Conservation (phyloP, 2,797 vertebrate species). For the Alauda arvensis region DNA sequence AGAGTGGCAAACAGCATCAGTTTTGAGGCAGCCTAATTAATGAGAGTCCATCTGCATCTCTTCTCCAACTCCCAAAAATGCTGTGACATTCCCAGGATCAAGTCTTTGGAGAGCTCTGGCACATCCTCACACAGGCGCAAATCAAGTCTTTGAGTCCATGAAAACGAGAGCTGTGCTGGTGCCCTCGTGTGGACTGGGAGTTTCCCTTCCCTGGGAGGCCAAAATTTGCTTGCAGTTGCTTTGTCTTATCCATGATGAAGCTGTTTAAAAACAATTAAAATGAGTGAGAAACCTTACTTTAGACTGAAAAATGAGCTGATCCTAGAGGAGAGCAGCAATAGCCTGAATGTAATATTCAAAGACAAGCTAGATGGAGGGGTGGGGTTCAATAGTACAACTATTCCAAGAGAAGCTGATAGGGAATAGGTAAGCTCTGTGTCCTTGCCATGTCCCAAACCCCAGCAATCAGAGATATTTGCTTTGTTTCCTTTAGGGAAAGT, state of each 20-base stretch:
- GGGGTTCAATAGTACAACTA: neutral
- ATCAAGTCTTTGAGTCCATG: neutral
- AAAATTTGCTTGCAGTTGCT: neutral
- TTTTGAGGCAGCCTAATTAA: neutral
- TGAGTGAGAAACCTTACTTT: neutral
- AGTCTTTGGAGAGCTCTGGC: neutral
- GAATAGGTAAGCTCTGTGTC: neutral
- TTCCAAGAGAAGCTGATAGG: neutral
- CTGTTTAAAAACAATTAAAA: neutral
- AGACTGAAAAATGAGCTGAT: neutral
- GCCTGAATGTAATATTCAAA: neutral
- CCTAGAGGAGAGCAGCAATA: neutral
- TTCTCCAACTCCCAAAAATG: neutral
- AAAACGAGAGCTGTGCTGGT: neutral
- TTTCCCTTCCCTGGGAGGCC: neutral
- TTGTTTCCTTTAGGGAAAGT: neutral
- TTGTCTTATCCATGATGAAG: neutral
- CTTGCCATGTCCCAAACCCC: neutral
- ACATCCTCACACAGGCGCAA: neutral
- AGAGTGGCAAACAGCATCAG: neutral
- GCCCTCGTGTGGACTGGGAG: constrained; percentile 23
- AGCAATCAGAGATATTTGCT: neutral
- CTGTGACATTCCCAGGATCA: neutral
- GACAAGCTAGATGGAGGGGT: neutral
- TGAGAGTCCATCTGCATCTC: neutral